Evolutionary conservation across 2,888 invertebrate species (phyloP).

Genomic region (Gordius sp.): DNA sequence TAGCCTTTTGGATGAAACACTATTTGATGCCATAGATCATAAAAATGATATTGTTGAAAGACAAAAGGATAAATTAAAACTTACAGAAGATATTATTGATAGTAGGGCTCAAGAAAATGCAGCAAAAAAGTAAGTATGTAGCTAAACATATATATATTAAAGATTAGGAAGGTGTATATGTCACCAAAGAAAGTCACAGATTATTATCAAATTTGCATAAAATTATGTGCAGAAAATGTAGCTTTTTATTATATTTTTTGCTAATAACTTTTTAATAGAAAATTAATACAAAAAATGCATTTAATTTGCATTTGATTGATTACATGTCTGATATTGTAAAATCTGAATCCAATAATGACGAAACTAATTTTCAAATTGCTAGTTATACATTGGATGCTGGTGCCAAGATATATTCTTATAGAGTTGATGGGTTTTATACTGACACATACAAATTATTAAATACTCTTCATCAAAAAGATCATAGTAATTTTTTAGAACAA

Average conservation of each 20-base stretch:
- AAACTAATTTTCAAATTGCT: slow-evolving; percentile 14
- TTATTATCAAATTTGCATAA: slow-evolving; percentile 1
- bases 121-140: no score
- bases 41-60: background rate
- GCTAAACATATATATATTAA: no score
- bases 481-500: no score
- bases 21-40: background rate
- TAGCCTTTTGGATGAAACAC: background rate
- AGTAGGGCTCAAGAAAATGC: no score
- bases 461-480: background rate
- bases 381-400: slow-evolving; percentile 7
- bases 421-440: slow-evolving; percentile 11
- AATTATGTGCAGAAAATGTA: slow-evolving; percentile 14
- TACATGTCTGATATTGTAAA: slow-evolving; percentile 1
- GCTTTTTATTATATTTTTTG: background rate
- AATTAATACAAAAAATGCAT: slow-evolving; percentile 11
- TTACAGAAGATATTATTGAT: no score
- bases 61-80: background rate
- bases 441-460: background rate
- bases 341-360: background rate
- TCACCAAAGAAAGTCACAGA: background rate
- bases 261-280: background rate
- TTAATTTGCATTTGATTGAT: slow-evolving; percentile 11
- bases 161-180: background rate
- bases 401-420: slow-evolving; percentile 9